Percentiles rank a stretch among this genome's conserved stretches.
phyloP scores from a whole-genome alignment of 2,797 vertebrate genomes.

The Sebastes iracundus region DNA sequence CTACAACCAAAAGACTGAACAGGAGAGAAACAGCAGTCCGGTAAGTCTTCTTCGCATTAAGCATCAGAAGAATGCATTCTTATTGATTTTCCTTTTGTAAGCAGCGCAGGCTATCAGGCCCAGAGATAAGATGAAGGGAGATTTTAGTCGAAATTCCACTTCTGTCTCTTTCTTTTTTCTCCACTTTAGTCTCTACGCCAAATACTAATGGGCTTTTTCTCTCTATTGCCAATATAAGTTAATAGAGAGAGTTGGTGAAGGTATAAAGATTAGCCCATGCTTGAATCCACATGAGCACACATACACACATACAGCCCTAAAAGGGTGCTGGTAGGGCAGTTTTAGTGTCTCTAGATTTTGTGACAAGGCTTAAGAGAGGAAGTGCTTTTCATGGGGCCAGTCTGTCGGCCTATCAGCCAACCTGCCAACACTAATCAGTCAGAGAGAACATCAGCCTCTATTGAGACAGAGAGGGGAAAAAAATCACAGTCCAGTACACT shows the following conservation, averaged over 20 bases:
- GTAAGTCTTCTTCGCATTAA: constrained; percentile 72
- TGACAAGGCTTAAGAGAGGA: constrained; percentile 41
- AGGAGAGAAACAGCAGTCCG: constrained; percentile 96
- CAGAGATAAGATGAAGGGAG: constrained; percentile 32
- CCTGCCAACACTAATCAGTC: constrained; percentile 59
- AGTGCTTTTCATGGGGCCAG: constrained; percentile 17
- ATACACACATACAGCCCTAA: neutral
- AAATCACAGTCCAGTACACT: neutral
- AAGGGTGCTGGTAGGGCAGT: neutral
- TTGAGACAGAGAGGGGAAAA: neutral
- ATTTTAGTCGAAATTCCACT: neutral
- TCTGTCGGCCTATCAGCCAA: constrained; percentile 16
- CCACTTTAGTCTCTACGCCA: neutral
- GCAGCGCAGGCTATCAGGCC: neutral
- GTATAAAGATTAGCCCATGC: neutral
- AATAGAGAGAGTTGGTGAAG: neutral
- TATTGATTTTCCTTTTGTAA: constrained; percentile 25
- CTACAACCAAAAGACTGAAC: constrained; percentile 95
- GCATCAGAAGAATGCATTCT: constrained; percentile 13
- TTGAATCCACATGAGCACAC: neutral
- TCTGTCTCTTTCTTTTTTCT: neutral
- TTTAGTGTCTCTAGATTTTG: constrained; percentile 44
- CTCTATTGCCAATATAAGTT: neutral
- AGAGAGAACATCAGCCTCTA: constrained; percentile 12
- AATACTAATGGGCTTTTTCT: neutral